Evolutionary conservation across 2,113 vertebrate species (phyloP), one percentile per base, ranked within the genome.

Genomic region (Thalassarche chlororhynchos): DNA sequence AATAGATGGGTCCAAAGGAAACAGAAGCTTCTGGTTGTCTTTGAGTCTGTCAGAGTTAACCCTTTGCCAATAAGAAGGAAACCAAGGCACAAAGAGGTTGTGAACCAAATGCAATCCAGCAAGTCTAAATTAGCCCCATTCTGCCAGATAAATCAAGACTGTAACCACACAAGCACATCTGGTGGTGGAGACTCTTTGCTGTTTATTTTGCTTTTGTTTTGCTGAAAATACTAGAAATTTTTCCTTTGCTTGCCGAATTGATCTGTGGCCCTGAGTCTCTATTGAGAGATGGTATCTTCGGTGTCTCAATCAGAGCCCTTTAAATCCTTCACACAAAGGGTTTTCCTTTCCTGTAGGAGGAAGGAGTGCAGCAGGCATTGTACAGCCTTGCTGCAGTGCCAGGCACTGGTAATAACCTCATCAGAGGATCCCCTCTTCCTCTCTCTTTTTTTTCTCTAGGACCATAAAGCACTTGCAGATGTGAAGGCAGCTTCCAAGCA

Each of bases 391-490:
- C 72, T 94, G 84, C 47, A 55, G 44, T 89, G 84, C 86, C 89
- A 92, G 90, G 64, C 85, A 32, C 55, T 90, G 47, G 44, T 55
- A 96, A 84, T 75, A 90, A 86, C 77, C 94, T 95, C 57, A 40
- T 91, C 93, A 93, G 74, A 84, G 77, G 79, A 87, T 87, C 65
- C 16, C 32, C 32, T 94, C 86, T 93, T 74, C 86, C 72, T 66
- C 15, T 78, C 42, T 20, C 49, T 52, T 82, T 88, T 84, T 71
- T 79, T 65, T 84, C 46, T 15, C 21, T 18, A 89, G 86, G 76
- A 72, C 81, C 72, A 68, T 71, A 93, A 93, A 96, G 64, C 76
- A 20, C 55, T 90, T 81, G 84, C 88, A 94, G 92, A 79, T 93
- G 77, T 72, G 80, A 75, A 71, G 80, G 86, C 89, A 87, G 51